Evolutionary conservation across 1,140 invertebrate species (phyloP), one percentile per base, ranked within the genome.

Genomic region (Ridgeia piscesae): DNA sequence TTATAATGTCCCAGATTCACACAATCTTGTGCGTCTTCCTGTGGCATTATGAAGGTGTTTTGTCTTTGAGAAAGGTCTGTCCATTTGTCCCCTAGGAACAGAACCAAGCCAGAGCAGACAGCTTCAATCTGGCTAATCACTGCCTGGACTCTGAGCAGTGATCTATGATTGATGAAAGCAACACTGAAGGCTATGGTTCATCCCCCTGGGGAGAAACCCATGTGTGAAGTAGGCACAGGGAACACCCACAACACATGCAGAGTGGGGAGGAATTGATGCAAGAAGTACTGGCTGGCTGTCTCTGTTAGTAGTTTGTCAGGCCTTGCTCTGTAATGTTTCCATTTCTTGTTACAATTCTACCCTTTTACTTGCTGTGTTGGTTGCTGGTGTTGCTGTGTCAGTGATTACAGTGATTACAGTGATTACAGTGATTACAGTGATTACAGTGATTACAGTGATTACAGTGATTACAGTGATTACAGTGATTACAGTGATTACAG

Each of bases 81-180:
- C 2, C 27, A 21, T 9, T 2, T 21, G 2, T 77, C 58, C 58
- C 58, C 58, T 77, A 77, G 58, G 58, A 77, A 4, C 27, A 21
- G 58, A 21, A 77, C 27, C 27, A 31, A 21, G 58, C 58, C 11
- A 21, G 58, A 77, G 27, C 11, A 77, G 58, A 9, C 6, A 21
- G 58, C 14, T 77, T 21, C 27, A 77, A 21, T 6, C 58, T 77
- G 27, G 58, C 58, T 77, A 31, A 77, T 77, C 27, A 77, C 58
- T 77, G 11, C 0, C 27, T 27, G 58, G 42, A 42, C 42, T 11
- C 42, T 42, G 4, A 77, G 27, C 58, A 77, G 58, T 77, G 58
- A 77, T 77, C 58, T 77, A 77, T 77, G 58, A 77, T 77, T 77
- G 58, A 77, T 77, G 58, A 77, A 77, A 77, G 58, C 58, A 77